Base-by-base conservation (phyloP, 2,888 invertebrate genomes). In the Ceraclea dissimilis region DNA sequence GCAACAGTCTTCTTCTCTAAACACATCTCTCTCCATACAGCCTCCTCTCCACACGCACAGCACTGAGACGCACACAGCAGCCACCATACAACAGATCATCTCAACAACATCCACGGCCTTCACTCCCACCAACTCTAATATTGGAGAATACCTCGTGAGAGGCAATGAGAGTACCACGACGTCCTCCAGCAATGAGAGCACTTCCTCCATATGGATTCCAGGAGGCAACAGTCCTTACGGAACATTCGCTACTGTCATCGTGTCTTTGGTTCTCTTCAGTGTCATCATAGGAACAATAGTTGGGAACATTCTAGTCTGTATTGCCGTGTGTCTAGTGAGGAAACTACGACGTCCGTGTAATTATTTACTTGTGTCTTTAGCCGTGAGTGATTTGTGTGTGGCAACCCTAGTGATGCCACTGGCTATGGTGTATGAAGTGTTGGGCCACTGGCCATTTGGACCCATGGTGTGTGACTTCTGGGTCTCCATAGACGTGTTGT, bases 321-420 rank as follows among this genome's bases (percentile, higher is more conserved):
- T 95, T 33, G 97, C 97, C 56, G 95, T 98, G 54, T 91, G 93
- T 68, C 85, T 95, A 66, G 98, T 98, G 64, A 83, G 94, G 60
- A 92, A 93, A 67, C 76, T 97, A 66, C 84, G 92, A 67, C 83
- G 89, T 66, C 93, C 90, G 51, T 93, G 92, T 74, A 93, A 93
- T 75, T 92, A 93, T 70, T 79, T 93, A 62, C 83, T 97, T 54
- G 95, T 97, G 48, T 96, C 96, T 47, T 77, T 98, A 67, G 98
- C 98, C 58, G 88, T 97, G 61, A 95, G 96, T 64, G 98, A 99
- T 73, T 83, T 98, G 63, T 92, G 96, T 70, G 96, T 98, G 54
- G 95, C 96, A 2, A 82, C 90, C 49, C 81, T 98, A 66, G 96
- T 99, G 59, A 98, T 99, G 98, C 94, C 96, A 6, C 92, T 97